Conservation (phyloP, 2,113 vertebrate genomes). For the Galemys pyrenaicus region DNA sequence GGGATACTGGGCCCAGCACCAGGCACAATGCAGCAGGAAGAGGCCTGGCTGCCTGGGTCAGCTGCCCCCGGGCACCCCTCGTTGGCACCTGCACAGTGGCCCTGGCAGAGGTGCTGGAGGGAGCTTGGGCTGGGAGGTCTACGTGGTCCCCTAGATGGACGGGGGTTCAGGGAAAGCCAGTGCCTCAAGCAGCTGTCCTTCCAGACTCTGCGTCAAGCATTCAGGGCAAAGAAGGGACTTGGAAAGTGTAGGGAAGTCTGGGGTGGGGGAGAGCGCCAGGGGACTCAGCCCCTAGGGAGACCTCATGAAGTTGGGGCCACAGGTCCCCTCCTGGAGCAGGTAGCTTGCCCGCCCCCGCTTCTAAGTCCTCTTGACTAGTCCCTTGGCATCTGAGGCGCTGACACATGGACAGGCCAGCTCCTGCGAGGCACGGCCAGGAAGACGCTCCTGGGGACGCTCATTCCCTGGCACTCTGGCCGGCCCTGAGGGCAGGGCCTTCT, state of each 20-base stretch:
- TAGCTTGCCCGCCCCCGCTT: too few species aligned
- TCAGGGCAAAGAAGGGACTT: neutral
- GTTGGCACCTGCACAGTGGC: rapidly evolving
- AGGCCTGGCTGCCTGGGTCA: too few species aligned
- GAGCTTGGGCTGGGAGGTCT: neutral
- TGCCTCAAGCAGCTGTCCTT: neutral
- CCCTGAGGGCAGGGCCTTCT: neutral
- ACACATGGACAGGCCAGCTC: neutral
- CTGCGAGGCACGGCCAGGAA: rapidly evolving
- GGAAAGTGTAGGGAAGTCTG: neutral
- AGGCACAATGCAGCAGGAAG: neutral
- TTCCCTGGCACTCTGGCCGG: neutral
- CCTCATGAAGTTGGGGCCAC: too few species aligned
- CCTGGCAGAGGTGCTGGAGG: neutral
- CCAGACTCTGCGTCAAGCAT: neutral
- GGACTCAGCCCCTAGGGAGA: too few species aligned
- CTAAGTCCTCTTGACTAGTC: too few species aligned
- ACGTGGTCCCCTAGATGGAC: rapidly evolving
- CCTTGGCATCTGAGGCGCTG: neutral
- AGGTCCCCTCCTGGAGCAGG: too few species aligned
- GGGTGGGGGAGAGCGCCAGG: too few species aligned
- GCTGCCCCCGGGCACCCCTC: neutral
- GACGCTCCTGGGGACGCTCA: too few species aligned
- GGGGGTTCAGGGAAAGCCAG: neutral
- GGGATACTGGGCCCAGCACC: rapidly evolving